These are phyloP conservation scores for Anthoscopus minutus DNA, from an alignment of 2,113 vertebrate genomes.

Conservation along the genomic window DNA sequence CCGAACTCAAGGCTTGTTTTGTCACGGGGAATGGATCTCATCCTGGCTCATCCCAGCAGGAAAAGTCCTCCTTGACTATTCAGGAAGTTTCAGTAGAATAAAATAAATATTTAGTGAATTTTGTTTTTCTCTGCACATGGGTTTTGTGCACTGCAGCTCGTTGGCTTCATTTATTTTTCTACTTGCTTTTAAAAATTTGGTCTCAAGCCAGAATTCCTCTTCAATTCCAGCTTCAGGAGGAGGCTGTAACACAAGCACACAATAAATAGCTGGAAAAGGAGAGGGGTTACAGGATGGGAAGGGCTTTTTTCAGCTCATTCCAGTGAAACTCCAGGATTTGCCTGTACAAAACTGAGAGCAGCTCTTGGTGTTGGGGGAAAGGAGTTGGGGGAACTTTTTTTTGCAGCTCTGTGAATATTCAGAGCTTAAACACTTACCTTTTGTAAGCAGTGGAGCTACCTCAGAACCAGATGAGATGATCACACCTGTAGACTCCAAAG, in stretches of 20 bases:
- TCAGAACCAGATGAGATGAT: not conserved
- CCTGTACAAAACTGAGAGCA: not conserved
- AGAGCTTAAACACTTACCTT: not conserved
- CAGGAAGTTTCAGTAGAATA: not conserved
- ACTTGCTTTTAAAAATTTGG: not conserved
- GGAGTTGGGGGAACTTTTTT: not conserved
- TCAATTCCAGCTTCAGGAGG: not conserved
- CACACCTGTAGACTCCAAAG: not conserved
- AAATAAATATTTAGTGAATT: not conserved
- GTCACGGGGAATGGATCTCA: not conserved
- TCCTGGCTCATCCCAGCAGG: not conserved
- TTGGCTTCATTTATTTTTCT: not conserved
- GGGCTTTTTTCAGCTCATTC: not conserved
- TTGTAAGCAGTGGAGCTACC: not conserved
- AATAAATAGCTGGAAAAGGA: not conserved
- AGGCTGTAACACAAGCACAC: not conserved
- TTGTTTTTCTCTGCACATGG: fast-evolving
- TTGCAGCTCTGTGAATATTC: not conserved
- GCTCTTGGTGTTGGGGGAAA: fast-evolving
- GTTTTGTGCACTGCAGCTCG: not conserved
- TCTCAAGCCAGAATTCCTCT: not conserved
- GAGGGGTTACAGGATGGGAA: fast-evolving
- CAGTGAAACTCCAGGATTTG: not conserved
- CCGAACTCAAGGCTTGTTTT: not conserved
- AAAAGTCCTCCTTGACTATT: not conserved